Evolutionary conservation across 2,797 vertebrate genomes (phyloP).

Genomic region (Artibeus lituratus): DNA sequence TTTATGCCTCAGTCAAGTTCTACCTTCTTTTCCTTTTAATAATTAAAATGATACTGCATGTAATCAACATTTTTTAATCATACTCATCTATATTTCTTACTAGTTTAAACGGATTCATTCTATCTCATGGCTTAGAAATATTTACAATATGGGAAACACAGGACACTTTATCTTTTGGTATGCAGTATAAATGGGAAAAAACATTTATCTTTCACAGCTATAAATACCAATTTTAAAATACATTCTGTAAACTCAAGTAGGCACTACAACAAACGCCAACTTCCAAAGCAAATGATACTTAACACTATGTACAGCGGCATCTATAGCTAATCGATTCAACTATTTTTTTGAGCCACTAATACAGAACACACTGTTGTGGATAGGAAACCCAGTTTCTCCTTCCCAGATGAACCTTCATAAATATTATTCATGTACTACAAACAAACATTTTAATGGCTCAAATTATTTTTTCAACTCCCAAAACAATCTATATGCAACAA

Average conservation of each 20-base stretch:
- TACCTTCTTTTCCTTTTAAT: not conserved
- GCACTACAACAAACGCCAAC: not conserved
- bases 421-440: not conserved
- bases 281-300: not conserved
- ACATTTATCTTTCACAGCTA: not conserved
- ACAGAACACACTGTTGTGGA: not conserved
- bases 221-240: not conserved
- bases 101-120: not conserved
- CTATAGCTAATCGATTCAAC: not conserved
- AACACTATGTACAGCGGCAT: not conserved
- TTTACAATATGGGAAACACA: not conserved
- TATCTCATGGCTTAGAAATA: not conserved
- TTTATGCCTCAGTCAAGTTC: not conserved
- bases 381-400: not conserved
- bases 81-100: not conserved
- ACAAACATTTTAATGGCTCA: not conserved
- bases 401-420: not conserved
- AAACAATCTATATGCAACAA: slow-evolving; percentile 23
- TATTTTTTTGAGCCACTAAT: not conserved
- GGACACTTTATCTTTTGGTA: not conserved
- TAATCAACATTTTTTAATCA: not conserved
- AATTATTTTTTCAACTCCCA: slow-evolving; percentile 11
- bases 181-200: not conserved
- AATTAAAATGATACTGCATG: not conserved
- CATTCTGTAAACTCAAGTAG: not conserved